Evolutionary conservation across 2,888 invertebrate species (phyloP), one percentile per base, ranked within the genome.

Genomic region (Fissipunctia ypsillon): DNA sequence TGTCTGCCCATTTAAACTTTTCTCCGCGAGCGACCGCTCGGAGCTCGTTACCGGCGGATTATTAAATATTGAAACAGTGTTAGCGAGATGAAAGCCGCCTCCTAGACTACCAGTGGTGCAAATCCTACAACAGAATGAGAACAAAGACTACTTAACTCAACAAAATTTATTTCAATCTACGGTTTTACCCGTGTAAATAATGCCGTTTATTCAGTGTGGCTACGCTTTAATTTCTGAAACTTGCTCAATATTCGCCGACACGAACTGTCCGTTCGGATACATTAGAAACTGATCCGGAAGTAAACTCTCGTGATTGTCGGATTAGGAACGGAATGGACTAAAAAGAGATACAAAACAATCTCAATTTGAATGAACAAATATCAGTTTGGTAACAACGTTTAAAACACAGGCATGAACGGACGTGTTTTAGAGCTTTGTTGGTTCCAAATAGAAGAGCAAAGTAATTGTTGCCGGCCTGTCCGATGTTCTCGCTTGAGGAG

Each of bases 21-120:
- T 94, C 93, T 92, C 92, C 88, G 86, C 88, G 80, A 87, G 88
- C 88, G 89, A 86, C 90, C 86, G 88, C 59, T 63, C 76, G 88
- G 73, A 93, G 91, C 95, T 96, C 95, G 96, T 96, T 96, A 96
- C 92, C 88, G 90, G 78, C 88, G 96, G 96, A 96, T 96, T 96
- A 96, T 95, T 95, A 95, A 96, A 96, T 95, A 96, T 95, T 95
- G 95, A 94, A 95, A 92, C 95, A 93, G 92, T 91, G 92, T 92
- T 92, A 89, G 91, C 87, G 93, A 91, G 94, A 94, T 94, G 91
- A 94, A 94, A 94, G 91, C 92, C 88, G 91, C 91, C 88, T 93
- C 93, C 94, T 94, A 94, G 94, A 93, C 94, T 88, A 93, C 93
- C 92, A 87, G 88, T 87, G 88, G 88, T 87, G 88, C 84, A 91